Base-by-base conservation (phyloP, 2,888 invertebrate species). In the Caenorhabditis sulstoni region DNA sequence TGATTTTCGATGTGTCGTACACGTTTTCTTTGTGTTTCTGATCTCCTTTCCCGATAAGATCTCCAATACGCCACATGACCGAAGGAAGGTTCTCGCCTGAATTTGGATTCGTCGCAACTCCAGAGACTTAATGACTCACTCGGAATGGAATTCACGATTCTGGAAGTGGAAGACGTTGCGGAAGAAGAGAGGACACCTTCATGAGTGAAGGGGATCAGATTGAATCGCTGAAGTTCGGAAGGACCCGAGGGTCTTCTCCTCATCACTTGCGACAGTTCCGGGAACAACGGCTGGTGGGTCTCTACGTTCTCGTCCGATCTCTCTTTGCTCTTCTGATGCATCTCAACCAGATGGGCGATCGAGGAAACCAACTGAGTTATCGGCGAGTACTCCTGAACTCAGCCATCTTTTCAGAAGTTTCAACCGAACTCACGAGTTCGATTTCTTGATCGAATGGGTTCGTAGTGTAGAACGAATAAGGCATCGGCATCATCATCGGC, bases 311-410 rank as follows among this genome's bases (percentile, higher is more conserved):
- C 52, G 4, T 70, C 70, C 29, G 53, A 44, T 35, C 49, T 37
- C 45, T 74, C 74, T 53, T 68, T 58, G 41, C 55, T 57, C 35
- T 50, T 58, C 23, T 74, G 73, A 18, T 74, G 73, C 74, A 79
- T 67, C 53, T 79, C 79, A 3, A 79, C 45, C 2, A 79, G 11
- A 50, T 79, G 73, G 23, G 79, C 79, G 23, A 79, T 52, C 0
- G 79, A 79, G 8, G 79, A 79, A 7, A 74, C 79, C 4, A 79
- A 9, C 58, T 79, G 79, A 23, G 78, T 78, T 5, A 78, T 67
- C 37, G 78, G 78, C 1, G 78, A 78, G 22, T 73, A 78, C 22
- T 78, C 78, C 77, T 71, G 45, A 58, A 67, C 8, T 14, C 22
- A 50, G 18, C 12, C 37, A 22, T 20, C 4, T 3, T n/a, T 16